Percentiles rank a stretch among this genome's conserved stretches.
These are phyloP conservation scores for Drosophila ironensis DNA, from an alignment of 1,140 invertebrate species.

Conservation along the genomic window DNA sequence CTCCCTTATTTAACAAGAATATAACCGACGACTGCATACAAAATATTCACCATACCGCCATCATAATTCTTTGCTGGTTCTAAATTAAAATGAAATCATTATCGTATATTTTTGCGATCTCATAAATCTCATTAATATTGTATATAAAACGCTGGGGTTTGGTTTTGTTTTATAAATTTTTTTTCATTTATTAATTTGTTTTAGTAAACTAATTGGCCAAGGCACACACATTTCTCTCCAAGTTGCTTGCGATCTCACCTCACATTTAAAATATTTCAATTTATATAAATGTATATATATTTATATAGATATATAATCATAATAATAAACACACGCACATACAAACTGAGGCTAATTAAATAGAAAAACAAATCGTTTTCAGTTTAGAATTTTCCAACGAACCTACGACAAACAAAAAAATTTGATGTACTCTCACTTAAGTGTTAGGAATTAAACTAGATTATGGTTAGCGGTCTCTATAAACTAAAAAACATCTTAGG, in stretches of 20 bases:
- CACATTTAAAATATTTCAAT: slow-evolving; percentile 34
- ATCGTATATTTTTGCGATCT: no score
- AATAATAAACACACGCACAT: slow-evolving; percentile 40
- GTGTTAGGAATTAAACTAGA: slow-evolving; percentile 63
- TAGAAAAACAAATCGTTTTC: slow-evolving; percentile 35
- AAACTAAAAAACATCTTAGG: slow-evolving; percentile 77
- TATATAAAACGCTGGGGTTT: no score
- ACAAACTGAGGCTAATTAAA: slow-evolving; percentile 43
- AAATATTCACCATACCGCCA: no score
- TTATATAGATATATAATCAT: slow-evolving; percentile 12
- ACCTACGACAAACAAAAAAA: slow-evolving; percentile 61
- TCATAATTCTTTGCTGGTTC: no score
- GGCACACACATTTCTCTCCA: slow-evolving; percentile 57
- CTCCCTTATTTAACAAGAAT: no score
- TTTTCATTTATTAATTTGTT: slow-evolving; percentile 72
- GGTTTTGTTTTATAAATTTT: slow-evolving; percentile 46
- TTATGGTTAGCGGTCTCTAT: slow-evolving; percentile 72
- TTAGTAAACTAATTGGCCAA: slow-evolving; percentile 74
- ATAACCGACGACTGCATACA: no score
- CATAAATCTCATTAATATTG: no score
- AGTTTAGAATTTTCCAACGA: slow-evolving; percentile 49
- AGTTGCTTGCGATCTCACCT: slow-evolving; percentile 24
- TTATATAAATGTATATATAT: slow-evolving; percentile 1
- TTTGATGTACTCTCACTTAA: slow-evolving; percentile 55
- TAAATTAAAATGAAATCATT: no score